Conservation (phyloP, 2,888 invertebrate genomes). For the Drosophila prostipennis region DNA sequence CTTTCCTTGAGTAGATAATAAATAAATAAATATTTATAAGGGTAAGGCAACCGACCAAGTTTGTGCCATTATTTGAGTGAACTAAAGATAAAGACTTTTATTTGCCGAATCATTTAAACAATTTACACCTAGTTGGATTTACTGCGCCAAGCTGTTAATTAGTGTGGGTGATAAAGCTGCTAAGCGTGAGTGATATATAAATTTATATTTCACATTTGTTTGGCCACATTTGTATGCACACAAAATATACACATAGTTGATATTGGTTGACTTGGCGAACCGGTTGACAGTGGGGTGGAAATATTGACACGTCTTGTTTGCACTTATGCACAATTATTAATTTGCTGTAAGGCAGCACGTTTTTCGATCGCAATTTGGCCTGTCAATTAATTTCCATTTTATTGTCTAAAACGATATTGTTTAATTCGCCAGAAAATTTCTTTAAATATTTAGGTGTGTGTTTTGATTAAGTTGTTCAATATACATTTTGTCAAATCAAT, state of each 20-base stretch:
- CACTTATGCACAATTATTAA: conserved; percentile 31
- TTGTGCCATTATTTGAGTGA: background rate
- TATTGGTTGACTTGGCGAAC: conserved; percentile 8
- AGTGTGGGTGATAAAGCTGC: conserved; percentile 12
- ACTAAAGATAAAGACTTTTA: conserved; percentile 15
- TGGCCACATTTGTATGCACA: conserved; percentile 13
- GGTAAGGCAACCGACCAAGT: background rate
- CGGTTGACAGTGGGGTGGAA: conserved; percentile 18
- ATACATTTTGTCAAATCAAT: background rate
- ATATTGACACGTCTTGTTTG: conserved; percentile 36
- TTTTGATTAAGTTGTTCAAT: background rate
- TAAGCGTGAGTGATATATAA: conserved; percentile 11
- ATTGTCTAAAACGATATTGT: background rate
- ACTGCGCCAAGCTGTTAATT: conserved; percentile 18
- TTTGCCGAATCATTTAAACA: conserved; percentile 33
- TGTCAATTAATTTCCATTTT: conserved; percentile 15
- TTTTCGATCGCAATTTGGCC: conserved; percentile 17
- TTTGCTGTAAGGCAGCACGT: conserved; percentile 17
- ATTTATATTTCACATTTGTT: conserved; percentile 10
- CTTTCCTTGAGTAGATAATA: background rate
- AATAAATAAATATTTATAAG: background rate
- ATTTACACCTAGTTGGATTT: conserved; percentile 46
- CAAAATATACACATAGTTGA: background rate
- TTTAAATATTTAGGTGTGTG: background rate
- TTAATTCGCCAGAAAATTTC: background rate